Evolutionary conservation across 2,113 vertebrate species (phyloP), one percentile per base, ranked within the genome.

Genomic region (Phrynosoma blainvillii): DNA sequence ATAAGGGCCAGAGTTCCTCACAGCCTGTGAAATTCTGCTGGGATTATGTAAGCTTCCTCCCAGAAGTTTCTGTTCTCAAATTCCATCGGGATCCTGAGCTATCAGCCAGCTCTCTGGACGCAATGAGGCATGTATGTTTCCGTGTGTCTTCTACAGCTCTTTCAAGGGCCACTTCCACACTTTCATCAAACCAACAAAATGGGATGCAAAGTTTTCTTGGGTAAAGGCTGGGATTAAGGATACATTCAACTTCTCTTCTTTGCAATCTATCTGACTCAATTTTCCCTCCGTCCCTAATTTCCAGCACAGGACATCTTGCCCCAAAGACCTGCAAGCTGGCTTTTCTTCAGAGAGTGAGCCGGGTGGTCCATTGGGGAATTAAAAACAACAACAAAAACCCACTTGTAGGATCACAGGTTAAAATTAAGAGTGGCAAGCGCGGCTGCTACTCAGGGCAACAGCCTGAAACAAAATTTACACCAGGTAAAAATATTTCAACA

Each of bases 301-400:
- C 88, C 47, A 78, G 88, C 36, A 85, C 5, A 14, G 84, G 25
- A 89, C 70, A 65, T 23, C 94, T 93, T 94, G 89, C 74, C 88
- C 90, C 92, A 93, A 92, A 94, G 91, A 86, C 27, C 75, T 81
- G 91, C 78, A 93, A 89, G 90, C 23, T 62, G 25, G 23, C 75
- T 91, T 90, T 1, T 0, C 5, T 0, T 21, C 1, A 2, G 42
- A 87, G 82, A 77, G 86, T 66, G 23, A 54, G 9, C 71, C 27
- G 82, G 66, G 90, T 86, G 82, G 40, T 36, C 86, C 59, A 23
- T 10, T 42, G 1, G 83, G 76, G 56, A 30, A 83, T 89, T 59
- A 70, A 79, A 73, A 78, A 80, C 13, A 11, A 62, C 59, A 62
- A 62, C 59, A 62, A 62, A 27, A 0, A 0, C 0, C 74, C 14